Evolutionary conservation across 53 echinoderm and acorn worm genomes (phyloP), one percentile per base, ranked within the genome.

Genomic region (Zoroaster sp.): DNA sequence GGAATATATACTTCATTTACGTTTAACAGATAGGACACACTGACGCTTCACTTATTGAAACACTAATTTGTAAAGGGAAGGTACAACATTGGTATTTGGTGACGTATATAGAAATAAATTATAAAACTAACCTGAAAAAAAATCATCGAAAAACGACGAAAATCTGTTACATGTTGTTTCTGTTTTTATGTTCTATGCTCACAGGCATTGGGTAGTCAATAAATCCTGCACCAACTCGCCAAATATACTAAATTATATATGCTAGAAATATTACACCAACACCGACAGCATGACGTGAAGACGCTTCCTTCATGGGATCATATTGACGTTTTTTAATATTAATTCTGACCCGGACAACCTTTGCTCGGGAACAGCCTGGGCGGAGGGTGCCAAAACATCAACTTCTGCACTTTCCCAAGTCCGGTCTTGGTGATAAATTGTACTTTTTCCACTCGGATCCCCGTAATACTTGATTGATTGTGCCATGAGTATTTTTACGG

Each of bases 371-470:
- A 85, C 49, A 71, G 82, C 65, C 41, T 31, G 37, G 82, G 7
- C 15, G 82, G 42, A 51, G 69, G 69, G 71, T 70, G 70, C 85
- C 67, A 49, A 69, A 66, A 85, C 85, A 71, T 49, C 46, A 70
- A 71, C 42, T 69, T 70, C 49, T 71, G 71, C 85, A 70, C 71
- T 85, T 85, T 85, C 70, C 47, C 11, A n/a, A 36, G 59, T 79
- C 55, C 36, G 15, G 40, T 55, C 38, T 44, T 83, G 83, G 83
- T 83, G 83, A 43, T 42, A 68, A 83, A 2, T 44, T 83, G 83
- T 34, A 83, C 83, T 83, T 67, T 83, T 43, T 14, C 33, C 34
- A 41, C 17, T 43, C 83, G 46, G 42, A 12, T 12, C 45, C 25
- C 30, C 63, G 63, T 59, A 21, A 59, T 67, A 83, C 41, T 68